phyloP scores from a whole-genome alignment of 2,113 vertebrate species.

The Callipepla squamata region DNA sequence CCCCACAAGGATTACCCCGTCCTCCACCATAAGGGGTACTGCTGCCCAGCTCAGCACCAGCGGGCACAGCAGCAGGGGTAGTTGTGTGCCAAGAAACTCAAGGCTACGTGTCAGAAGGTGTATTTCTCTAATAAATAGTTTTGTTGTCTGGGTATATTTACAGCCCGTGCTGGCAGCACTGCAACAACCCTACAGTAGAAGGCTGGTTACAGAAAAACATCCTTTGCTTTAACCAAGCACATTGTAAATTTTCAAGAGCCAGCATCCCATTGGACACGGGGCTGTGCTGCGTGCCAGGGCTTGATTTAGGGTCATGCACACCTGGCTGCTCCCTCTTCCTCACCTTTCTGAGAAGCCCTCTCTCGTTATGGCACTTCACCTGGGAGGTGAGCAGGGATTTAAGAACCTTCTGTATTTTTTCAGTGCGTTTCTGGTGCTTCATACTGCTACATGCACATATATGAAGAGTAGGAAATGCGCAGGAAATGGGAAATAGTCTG shows the following conservation, averaged over 20 bases:
- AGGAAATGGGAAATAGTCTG: background rate
- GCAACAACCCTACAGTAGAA: constrained; percentile 1
- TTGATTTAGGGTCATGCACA: background rate
- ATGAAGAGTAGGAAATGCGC: rapidly evolving
- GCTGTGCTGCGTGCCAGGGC: background rate
- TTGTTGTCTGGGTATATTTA: constrained; percentile 32
- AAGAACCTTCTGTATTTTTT: background rate
- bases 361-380: rapidly evolving
- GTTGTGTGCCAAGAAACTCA: constrained; percentile 14
- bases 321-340: background rate
- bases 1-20: background rate
- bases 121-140: constrained; percentile 39
- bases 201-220: constrained; percentile 10
- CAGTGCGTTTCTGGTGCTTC: background rate
- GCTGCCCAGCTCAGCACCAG: background rate
- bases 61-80: background rate
- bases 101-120: background rate
- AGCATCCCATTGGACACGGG: background rate
- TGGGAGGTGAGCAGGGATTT: rapidly evolving
- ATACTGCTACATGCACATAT: rapidly evolving
- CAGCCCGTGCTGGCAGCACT: background rate
- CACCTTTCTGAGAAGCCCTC: background rate
- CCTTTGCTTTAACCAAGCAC: constrained; percentile 35
- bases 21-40: background rate
- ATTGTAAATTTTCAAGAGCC: constrained; percentile 30